Conservation (phyloP, 2,113 vertebrate species). For the rabbit (Oryctolagus cuniculus) region DNA sequence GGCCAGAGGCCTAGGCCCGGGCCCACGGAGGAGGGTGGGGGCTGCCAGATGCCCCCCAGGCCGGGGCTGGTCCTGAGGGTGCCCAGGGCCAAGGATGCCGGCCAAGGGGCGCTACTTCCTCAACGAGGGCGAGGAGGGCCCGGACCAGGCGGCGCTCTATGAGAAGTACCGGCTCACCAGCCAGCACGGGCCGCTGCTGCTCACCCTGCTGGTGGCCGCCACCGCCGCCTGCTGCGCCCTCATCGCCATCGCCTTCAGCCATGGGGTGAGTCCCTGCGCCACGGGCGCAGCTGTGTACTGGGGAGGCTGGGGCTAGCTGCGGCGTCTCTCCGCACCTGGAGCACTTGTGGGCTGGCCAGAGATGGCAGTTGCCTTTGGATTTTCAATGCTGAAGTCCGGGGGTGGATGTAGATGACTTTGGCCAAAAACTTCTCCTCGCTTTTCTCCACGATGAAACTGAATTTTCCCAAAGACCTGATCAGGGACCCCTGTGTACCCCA, state of each 20-base stretch:
- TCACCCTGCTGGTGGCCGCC: conserved; percentile 93
- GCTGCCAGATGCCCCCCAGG: background rate
- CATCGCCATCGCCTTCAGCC: conserved; percentile 89
- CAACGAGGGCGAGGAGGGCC: conserved; percentile 92
- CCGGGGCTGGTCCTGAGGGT: background rate
- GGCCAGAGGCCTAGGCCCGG: conserved; percentile 19
- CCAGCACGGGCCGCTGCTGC: conserved; percentile 94
- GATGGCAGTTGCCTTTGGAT: background rate
- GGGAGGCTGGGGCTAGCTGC: too few relatives aligned
- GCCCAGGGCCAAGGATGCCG: conserved; percentile 92
- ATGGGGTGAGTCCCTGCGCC: conserved; percentile 88
- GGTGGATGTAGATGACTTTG: background rate
- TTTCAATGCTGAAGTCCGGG: background rate
- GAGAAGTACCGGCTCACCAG: conserved; percentile 95
- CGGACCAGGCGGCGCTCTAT: conserved; percentile 90
- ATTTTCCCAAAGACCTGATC: background rate
- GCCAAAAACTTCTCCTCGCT: background rate
- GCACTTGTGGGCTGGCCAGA: background rate
- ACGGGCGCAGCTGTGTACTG: too few relatives aligned
- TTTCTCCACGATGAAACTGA: background rate
- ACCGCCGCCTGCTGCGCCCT: conserved; percentile 89
- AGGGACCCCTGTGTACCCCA: too few relatives aligned
- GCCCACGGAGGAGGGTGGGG: accelerated
- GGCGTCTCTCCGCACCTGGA: too few relatives aligned
- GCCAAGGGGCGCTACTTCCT: conserved; percentile 97